Percentiles rank a stretch among this genome's conserved stretches.
Evolutionary conservation across 2,113 vertebrate species (phyloP).

Genomic region (Mustela nigripes): DNA sequence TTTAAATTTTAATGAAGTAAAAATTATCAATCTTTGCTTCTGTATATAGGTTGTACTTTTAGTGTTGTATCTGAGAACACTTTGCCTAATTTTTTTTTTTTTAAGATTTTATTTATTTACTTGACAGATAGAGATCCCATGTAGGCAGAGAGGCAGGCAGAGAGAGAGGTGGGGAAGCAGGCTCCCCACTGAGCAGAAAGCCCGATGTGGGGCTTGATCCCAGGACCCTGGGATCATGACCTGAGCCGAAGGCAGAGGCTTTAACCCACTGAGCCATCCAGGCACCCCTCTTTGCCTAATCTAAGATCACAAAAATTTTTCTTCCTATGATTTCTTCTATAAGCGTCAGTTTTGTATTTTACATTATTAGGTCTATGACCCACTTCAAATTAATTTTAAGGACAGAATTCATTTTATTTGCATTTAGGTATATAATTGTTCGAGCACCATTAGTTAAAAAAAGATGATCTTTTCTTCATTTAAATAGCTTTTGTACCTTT

Average conservation of each 20-base stretch:
- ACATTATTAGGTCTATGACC: background rate
- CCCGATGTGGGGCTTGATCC: too few species aligned
- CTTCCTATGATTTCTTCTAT: background rate
- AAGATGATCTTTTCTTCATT: background rate
- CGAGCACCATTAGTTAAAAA: background rate
- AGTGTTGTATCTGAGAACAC: background rate
- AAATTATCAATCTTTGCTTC: background rate
- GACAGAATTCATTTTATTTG: background rate
- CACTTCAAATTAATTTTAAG: background rate
- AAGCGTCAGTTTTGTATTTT: background rate
- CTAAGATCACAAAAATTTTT: background rate
- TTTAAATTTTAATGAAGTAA: conserved; percentile 19
- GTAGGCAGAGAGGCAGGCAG: too few species aligned
- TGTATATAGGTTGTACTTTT: background rate
- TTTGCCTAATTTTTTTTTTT: background rate
- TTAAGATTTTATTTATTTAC: too few species aligned
- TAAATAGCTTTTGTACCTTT: background rate
- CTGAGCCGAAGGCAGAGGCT: too few species aligned
- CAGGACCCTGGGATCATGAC: too few species aligned
- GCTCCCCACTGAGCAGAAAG: too few species aligned
- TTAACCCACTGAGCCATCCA: too few species aligned
- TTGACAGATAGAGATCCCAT: too few species aligned
- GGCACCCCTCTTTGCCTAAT: background rate
- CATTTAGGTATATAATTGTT: background rate
- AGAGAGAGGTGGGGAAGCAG: too few species aligned